These are phyloP conservation scores for Platycercus adscitus DNA, from an alignment of 2,113 vertebrate genomes.

Conservation along the genomic window DNA sequence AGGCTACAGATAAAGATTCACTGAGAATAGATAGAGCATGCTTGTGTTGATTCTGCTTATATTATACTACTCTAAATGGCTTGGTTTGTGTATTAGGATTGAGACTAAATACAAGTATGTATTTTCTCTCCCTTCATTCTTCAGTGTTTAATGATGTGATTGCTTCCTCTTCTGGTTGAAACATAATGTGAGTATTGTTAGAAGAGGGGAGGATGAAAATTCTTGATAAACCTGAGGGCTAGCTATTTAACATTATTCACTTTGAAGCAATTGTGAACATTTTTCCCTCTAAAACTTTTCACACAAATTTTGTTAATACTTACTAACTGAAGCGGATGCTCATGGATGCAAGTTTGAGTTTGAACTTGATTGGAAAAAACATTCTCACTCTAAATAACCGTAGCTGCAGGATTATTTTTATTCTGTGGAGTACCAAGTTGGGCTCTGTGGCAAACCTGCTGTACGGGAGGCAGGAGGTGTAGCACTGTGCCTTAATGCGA, in stretches of 20 bases:
- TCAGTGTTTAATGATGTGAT: not conserved
- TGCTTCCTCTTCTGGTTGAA: not conserved
- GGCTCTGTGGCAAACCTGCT: not conserved
- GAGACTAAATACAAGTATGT: not conserved
- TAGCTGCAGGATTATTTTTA: not conserved
- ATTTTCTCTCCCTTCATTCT: not conserved
- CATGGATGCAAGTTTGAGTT: not conserved
- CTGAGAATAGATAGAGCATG: not conserved
- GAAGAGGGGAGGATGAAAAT: not conserved
- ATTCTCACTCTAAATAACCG: not conserved
- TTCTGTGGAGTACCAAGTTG: not conserved
- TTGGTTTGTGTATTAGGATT: not conserved
- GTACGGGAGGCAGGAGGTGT: not conserved
- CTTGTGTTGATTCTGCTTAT: not conserved
- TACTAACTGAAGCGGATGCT: not conserved
- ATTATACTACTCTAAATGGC: not conserved
- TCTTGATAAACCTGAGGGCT: not conserved
- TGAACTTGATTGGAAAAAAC: not conserved
- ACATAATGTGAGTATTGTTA: not conserved
- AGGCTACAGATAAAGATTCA: not conserved
- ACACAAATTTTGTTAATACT: not conserved
- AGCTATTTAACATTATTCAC: not conserved
- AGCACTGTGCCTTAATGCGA: not conserved
- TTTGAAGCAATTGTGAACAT: not conserved
- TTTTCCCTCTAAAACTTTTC: not conserved